Evolutionary conservation across 2,797 vertebrate genomes (phyloP).

Genomic region (Heliangelus exortis): DNA sequence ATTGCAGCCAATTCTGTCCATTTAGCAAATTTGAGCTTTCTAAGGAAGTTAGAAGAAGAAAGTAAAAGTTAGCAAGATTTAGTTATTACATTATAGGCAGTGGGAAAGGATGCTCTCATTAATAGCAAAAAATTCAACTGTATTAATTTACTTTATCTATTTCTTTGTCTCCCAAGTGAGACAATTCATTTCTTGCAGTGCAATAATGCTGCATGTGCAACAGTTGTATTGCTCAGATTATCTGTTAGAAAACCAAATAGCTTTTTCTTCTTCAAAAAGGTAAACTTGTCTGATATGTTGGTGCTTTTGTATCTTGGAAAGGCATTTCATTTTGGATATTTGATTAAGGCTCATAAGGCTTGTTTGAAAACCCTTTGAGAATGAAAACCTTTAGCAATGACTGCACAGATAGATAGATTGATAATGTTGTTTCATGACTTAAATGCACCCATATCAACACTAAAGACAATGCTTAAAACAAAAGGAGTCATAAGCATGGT

Average conservation of each 20-base stretch:
- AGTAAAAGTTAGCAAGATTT: constrained; percentile 18
- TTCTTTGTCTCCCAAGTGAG: background rate
- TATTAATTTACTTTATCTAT: constrained; percentile 10
- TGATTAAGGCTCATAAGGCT: constrained; percentile 38
- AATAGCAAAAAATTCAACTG: background rate
- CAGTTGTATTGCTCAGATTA: background rate
- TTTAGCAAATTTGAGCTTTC: constrained; percentile 24
- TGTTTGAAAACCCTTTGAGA: constrained; percentile 48
- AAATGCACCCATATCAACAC: background rate
- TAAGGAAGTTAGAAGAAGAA: constrained; percentile 9
- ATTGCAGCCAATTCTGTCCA: background rate
- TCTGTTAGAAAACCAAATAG: background rate
- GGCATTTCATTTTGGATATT: constrained; percentile 5
- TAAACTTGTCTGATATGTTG: background rate
- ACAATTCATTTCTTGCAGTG: background rate
- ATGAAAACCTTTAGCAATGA: constrained; percentile 37
- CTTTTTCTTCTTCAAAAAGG: background rate
- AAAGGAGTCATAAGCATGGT: constrained; percentile 13
- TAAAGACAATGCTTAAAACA: constrained; percentile 44
- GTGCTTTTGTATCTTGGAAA: constrained; percentile 1
- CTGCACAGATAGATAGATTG: background rate
- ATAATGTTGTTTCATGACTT: constrained; percentile 11
- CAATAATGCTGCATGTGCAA: background rate
- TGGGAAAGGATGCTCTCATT: background rate
- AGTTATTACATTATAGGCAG: background rate